These are phyloP conservation scores for Ascaphus truei DNA, from an alignment of 2,113 vertebrate genomes.

Conservation along the genomic window DNA sequence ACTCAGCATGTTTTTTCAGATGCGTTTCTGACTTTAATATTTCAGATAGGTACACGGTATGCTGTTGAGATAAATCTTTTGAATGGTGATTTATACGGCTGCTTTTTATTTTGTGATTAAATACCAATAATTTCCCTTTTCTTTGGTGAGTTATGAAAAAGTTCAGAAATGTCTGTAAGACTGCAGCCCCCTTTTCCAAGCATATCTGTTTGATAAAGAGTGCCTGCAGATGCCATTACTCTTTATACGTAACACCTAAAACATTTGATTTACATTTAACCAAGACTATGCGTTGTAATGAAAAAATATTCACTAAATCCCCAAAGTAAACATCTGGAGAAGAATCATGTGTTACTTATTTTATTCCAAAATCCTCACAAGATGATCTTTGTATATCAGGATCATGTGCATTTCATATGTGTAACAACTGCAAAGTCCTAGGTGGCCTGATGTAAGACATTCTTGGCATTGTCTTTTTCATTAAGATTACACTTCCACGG, in stretches of 20 bases:
- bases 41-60: not conserved
- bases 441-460: not conserved
- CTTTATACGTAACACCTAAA: slow-evolving; percentile 27
- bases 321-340: slow-evolving; percentile 30
- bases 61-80: not conserved
- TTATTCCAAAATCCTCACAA: slow-evolving; percentile 4
- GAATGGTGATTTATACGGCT: not conserved
- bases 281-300: not conserved
- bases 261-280: slow-evolving; percentile 19
- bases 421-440: not conserved
- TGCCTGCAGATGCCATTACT: not conserved
- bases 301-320: slow-evolving; percentile 23
- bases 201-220: not conserved
- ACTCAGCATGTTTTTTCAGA: not conserved
- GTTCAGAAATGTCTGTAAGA: not conserved
- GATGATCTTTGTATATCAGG: not conserved
- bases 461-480: slow-evolving; percentile 9
- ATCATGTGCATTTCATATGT: slow-evolving; percentile 10
- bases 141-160: not conserved
- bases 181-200: not conserved
- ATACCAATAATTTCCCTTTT: not conserved
- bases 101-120: not conserved
- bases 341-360: slow-evolving; percentile 30
- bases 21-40: not conserved
- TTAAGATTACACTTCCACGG: not conserved